phyloP scores from a whole-genome alignment of 1,140 invertebrate species.

The Yoshiicerus persimilis region DNA sequence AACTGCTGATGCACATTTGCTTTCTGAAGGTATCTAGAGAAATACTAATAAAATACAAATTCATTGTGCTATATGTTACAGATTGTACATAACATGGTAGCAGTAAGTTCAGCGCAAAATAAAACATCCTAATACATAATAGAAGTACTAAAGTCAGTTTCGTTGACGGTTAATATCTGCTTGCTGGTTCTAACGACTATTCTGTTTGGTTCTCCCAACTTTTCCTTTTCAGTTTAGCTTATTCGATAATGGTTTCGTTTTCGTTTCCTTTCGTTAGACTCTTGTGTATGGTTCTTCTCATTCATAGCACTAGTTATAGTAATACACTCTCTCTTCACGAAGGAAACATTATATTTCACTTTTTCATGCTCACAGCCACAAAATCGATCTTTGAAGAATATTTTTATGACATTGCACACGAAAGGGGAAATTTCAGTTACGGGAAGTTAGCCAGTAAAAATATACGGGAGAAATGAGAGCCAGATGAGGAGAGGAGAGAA shows the following conservation, averaged over 20 bases:
- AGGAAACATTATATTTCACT: not conserved
- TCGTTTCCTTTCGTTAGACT: too few relatives aligned
- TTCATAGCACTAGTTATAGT: too few relatives aligned
- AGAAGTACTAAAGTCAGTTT: not conserved
- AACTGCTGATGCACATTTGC: not conserved
- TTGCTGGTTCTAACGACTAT: not conserved
- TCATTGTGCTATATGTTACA: not conserved
- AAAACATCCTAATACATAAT: not conserved
- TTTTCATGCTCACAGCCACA: not conserved
- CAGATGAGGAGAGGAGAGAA: not conserved
- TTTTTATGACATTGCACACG: constrained; percentile 3
- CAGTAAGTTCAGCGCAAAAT: not conserved
- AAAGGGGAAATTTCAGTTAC: not conserved
- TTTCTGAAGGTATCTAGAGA: not conserved
- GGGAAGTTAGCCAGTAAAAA: not conserved
- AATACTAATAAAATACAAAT: not conserved
- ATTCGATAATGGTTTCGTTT: too few relatives aligned
- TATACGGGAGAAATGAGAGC: not conserved
- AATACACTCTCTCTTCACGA: too few relatives aligned
- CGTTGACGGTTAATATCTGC: not conserved
- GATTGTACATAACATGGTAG: not conserved
- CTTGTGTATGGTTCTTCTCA: too few relatives aligned
- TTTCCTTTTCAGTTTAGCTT: not conserved
- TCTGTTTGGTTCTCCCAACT: not conserved
- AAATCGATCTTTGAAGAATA: not conserved